These are phyloP conservation scores for Columba livia DNA, from an alignment of 2,113 vertebrate species.

Conservation along the genomic window DNA sequence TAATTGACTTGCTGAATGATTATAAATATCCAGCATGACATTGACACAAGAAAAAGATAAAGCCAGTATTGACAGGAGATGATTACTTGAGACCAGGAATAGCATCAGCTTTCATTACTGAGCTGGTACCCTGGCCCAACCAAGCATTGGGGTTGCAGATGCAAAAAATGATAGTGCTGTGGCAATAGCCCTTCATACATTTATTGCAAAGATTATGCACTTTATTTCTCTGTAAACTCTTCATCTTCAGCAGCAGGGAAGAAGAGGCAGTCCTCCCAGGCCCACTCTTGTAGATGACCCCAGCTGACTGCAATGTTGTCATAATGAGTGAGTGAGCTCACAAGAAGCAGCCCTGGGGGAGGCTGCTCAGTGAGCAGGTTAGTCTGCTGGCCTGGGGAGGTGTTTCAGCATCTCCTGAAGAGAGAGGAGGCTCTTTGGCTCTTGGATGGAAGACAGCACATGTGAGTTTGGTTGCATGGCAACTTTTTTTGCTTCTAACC, in stretches of 20 bases:
- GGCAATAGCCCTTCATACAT: rapidly evolving
- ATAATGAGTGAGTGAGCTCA: not conserved
- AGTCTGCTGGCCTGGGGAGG: rapidly evolving
- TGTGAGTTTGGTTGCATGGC: rapidly evolving
- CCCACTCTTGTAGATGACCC: rapidly evolving
- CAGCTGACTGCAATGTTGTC: not conserved
- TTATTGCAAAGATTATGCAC: rapidly evolving
- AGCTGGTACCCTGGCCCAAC: not conserved
- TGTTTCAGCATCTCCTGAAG: rapidly evolving
- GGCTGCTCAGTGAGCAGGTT: rapidly evolving
- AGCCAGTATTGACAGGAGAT: not conserved
- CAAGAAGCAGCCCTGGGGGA: not conserved
- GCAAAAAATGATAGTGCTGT: not conserved
- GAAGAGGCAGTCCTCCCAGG: not conserved
- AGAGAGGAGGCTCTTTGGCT: not conserved
- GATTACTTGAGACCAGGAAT: not conserved
- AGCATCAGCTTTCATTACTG: not conserved
- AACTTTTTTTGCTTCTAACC: not conserved
- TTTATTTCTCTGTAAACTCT: not conserved
- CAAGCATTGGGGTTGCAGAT: rapidly evolving
- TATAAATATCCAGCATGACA: not conserved
- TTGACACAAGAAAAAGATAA: not conserved
- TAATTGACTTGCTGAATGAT: not conserved
- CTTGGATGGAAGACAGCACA: rapidly evolving
- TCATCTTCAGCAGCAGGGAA: too few relatives aligned